phyloP scores from a whole-genome alignment of 2,797 vertebrate species.

The Galaxias olidus region DNA sequence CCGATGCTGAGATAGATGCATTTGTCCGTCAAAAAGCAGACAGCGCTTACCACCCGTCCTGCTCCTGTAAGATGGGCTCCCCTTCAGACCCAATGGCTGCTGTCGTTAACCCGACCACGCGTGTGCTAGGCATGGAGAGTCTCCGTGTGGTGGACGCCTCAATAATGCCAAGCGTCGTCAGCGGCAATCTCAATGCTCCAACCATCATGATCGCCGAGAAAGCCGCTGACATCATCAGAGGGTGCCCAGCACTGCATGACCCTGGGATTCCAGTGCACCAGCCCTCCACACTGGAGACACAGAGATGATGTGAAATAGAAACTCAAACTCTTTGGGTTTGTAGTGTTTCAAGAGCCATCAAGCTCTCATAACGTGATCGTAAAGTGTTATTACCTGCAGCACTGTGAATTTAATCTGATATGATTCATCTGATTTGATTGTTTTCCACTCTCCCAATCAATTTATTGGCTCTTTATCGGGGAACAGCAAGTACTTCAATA shows the following conservation, averaged over 20 bases:
- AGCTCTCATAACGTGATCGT: too few species aligned
- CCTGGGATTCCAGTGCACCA: conserved; percentile 82
- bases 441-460: too few species aligned
- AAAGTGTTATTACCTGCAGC: too few species aligned
- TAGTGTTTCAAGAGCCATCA: too few species aligned
- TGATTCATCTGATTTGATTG: too few species aligned
- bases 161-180: conserved; percentile 96
- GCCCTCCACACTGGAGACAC: conserved; percentile 79
- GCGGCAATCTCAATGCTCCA: conserved; percentile 94
- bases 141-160: conserved; percentile 93
- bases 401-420: too few species aligned
- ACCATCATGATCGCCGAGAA: conserved; percentile 98
- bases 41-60: conserved; percentile 95
- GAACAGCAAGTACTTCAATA: too few species aligned
- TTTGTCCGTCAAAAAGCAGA: conserved; percentile 90
- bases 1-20: conserved; percentile 89
- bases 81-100: conserved; percentile 78
- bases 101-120: conserved; percentile 84
- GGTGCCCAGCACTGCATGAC: conserved; percentile 76
- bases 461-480: too few species aligned
- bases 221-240: conserved; percentile 88
- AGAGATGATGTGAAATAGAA: conserved; percentile 66
- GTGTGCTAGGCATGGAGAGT: conserved; percentile 86
- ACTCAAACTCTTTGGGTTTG: too few species aligned
- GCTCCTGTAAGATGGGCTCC: conserved; percentile 96